Base-by-base conservation (phyloP, 2,113 vertebrate genomes). In the Ailurus styani region DNA sequence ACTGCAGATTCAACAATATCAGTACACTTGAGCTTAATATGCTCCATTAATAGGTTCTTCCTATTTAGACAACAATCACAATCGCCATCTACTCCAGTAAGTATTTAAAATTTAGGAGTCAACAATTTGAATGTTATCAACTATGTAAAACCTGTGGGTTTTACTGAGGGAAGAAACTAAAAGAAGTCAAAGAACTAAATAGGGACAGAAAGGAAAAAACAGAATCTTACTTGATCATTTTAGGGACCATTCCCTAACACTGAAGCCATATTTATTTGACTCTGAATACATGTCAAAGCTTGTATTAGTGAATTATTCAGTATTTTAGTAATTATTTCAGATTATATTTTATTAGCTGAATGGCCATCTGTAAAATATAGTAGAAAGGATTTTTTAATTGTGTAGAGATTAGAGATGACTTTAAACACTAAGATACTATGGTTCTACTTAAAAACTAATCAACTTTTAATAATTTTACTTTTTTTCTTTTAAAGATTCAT, bases 141-240 rank as follows among this genome's bases (percentile, higher is more conserved):
- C 50, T 60, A 66, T 27, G 29, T 86, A 68, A 96, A 83, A 70
- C 21, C 66, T 87, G 9, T 82, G 64, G 45, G 50, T 77, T 70
- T 23, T 57, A 40, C 34, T 75, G 8, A 86, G 12, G 42, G 75
- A 90, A 50, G 60, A 73, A 20, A 88, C 54, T 45, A 68, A 75
- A 96, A 82, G 57, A 94, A 87, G 37, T 40, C 68, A 79, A 88
- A 88, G 13, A 95, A 93, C 17, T 87, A 82, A 96, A 92, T 20
- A 8, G 37, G 72, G 45, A 40, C 31, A 91, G 42, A 66, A 50
- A 31, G 23, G 52, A 50, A 94, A 96, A 85, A 55, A 77, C 21
- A 50, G 5, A 57, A 91, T 68, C 27, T 81, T 23, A 81, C 50
- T 82, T 95, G 9, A 57, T 77, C 45, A 84, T 62, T 72, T 86